phyloP scores from a whole-genome alignment of 1,140 invertebrate genomes.

The Drosophila ogumai region DNA sequence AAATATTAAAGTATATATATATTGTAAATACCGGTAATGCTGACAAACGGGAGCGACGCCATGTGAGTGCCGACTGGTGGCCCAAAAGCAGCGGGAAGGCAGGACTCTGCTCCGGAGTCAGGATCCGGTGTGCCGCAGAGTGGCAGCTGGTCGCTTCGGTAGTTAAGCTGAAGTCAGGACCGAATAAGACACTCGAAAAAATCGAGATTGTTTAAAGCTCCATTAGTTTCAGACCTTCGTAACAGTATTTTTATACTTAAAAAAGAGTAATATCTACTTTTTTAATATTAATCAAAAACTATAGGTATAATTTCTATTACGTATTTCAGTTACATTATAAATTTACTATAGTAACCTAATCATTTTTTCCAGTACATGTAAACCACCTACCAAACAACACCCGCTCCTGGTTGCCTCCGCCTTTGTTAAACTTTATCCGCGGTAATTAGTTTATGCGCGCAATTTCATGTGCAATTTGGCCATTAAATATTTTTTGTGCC shows the following conservation, averaged over 20 bases:
- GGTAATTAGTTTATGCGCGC: conserved; percentile 82
- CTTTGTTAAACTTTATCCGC: conserved; percentile 80
- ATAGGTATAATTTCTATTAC: not conserved
- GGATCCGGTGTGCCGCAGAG: conserved; percentile 53
- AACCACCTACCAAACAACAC: conserved; percentile 11
- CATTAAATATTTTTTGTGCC: conserved; percentile 66
- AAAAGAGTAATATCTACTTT: too few species aligned
- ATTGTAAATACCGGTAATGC: conserved; percentile 82
- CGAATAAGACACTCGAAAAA: conserved; percentile 9
- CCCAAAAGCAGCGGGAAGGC: conserved; percentile 52
- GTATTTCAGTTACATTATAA: not conserved
- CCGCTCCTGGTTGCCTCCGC: conserved; percentile 21
- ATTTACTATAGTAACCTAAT: not conserved
- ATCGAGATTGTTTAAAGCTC: not conserved
- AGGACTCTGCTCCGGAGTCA: conserved; percentile 30
- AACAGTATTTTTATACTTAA: too few species aligned
- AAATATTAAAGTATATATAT: conserved; percentile 71
- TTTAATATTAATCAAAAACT: too few species aligned
- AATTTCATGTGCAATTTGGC: conserved; percentile 82
- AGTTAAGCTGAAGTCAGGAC: conserved; percentile 46
- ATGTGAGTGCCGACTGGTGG: conserved; percentile 63
- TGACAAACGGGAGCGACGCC: conserved; percentile 58
- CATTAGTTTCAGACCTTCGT: not conserved
- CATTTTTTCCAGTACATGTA: conserved; percentile 43
- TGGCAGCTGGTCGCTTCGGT: conserved; percentile 50